These are phyloP conservation scores for Empis stercorea DNA, from an alignment of 2,888 invertebrate genomes.

Conservation along the genomic window DNA sequence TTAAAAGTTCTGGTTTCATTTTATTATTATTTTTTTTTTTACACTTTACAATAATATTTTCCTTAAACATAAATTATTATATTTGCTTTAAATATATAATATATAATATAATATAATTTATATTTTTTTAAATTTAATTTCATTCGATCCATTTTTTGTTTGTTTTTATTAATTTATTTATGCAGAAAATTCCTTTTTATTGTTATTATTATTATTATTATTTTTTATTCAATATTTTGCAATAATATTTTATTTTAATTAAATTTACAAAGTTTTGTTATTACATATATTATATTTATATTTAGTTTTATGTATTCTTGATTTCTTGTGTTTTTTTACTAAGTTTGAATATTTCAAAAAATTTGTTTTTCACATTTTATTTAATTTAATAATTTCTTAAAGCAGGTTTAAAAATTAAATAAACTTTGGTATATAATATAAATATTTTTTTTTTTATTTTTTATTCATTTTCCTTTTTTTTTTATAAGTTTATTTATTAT, in stretches of 20 bases:
- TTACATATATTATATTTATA: neutral
- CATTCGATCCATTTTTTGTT: neutral
- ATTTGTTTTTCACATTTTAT: neutral
- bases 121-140: neutral
- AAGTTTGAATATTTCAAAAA: neutral
- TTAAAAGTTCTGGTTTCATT: too few relatives aligned
- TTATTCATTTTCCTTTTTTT: neutral
- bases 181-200: neutral
- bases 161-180: neutral
- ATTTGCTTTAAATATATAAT: too few relatives aligned
- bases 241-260: neutral
- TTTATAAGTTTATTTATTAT: too few relatives aligned
- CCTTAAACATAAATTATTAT: too few relatives aligned
- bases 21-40: too few relatives aligned
- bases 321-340: neutral
- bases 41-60: too few relatives aligned
- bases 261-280: neutral
- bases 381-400: neutral
- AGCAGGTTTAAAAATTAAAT: neutral
- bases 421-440: neutral
- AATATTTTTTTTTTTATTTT: neutral
- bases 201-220: neutral
- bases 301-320: neutral
- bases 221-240: neutral
- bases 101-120: too few relatives aligned